Conservation (phyloP, 2,888 invertebrate genomes). For the Cerastis rubricosa region DNA sequence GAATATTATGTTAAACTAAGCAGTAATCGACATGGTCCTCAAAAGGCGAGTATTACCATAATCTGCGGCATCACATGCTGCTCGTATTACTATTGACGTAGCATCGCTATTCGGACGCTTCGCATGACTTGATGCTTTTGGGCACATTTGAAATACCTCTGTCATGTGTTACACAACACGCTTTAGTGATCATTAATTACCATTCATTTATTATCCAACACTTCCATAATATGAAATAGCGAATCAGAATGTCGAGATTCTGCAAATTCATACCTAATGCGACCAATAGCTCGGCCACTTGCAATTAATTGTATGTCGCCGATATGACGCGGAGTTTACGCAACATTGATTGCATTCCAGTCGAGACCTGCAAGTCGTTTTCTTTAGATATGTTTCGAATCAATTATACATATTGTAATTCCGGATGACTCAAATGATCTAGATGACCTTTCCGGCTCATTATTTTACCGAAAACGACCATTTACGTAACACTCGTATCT, state of each 20-base stretch:
- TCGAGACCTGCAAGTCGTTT: not conserved
- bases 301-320: not conserved
- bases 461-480: slow-evolving; percentile 49
- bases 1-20: not conserved
- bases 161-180: slow-evolving; percentile 9
- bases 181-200: not conserved
- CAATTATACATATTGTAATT: slow-evolving; percentile 37
- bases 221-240: not conserved
- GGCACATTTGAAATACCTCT: slow-evolving; percentile 7
- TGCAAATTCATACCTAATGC: not conserved
- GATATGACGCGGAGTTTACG: slow-evolving; percentile 17
- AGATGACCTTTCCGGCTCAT: slow-evolving; percentile 54
- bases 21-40: not conserved
- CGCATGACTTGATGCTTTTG: slow-evolving; percentile 3
- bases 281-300: not conserved
- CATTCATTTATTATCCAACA: slow-evolving; percentile 12
- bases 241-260: not conserved
- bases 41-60: slow-evolving; percentile 13
- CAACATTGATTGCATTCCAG: slow-evolving; percentile 1
- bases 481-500: slow-evolving; percentile 46
- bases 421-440: slow-evolving; percentile 39
- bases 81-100: slow-evolving; percentile 21
- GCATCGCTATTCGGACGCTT: slow-evolving; percentile 25
- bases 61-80: slow-evolving; percentile 8
- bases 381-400: slow-evolving; percentile 9